Percentiles rank a stretch among this genome's conserved stretches.
These are phyloP conservation scores for Otolemur garnettii DNA, from an alignment of 2,113 vertebrate species.

Conservation along the genomic window DNA sequence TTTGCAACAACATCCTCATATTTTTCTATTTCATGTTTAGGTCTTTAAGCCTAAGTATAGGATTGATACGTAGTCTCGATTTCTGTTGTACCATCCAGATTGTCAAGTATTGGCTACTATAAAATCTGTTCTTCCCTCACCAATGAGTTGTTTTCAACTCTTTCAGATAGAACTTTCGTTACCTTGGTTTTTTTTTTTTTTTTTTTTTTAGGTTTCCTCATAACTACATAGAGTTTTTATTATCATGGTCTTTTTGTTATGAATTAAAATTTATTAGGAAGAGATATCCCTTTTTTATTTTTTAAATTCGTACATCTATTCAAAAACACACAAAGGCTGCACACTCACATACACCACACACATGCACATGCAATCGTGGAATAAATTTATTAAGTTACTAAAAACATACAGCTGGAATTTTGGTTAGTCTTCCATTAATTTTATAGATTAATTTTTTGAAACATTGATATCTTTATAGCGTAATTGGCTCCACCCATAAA, in stretches of 20 bases:
- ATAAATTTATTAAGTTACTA: neutral
- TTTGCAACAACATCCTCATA: neutral
- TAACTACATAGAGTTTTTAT: neutral
- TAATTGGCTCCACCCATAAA: neutral
- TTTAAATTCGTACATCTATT: neutral
- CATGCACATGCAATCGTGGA: neutral
- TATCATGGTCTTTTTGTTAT: neutral
- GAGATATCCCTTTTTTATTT: neutral
- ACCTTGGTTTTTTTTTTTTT: neutral
- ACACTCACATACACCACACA: neutral
- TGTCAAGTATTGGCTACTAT: neutral
- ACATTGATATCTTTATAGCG: neutral
- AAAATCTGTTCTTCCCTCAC: neutral
- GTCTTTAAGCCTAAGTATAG: neutral
- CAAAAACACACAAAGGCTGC: neutral
- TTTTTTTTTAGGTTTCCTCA: neutral
- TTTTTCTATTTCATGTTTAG: conserved; percentile 31
- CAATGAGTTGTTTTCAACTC: neutral
- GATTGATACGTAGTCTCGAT: neutral
- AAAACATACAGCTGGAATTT: neutral
- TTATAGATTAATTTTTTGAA: neutral
- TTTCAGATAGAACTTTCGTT: neutral
- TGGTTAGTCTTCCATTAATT: neutral
- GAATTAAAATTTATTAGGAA: neutral
- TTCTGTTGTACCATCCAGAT: neutral